A percentile compares a stretch with the other conserved stretches of the same genome.
phyloP scores from a whole-genome alignment of 2,888 invertebrate species.

The Nephrocerus scutellatus region DNA sequence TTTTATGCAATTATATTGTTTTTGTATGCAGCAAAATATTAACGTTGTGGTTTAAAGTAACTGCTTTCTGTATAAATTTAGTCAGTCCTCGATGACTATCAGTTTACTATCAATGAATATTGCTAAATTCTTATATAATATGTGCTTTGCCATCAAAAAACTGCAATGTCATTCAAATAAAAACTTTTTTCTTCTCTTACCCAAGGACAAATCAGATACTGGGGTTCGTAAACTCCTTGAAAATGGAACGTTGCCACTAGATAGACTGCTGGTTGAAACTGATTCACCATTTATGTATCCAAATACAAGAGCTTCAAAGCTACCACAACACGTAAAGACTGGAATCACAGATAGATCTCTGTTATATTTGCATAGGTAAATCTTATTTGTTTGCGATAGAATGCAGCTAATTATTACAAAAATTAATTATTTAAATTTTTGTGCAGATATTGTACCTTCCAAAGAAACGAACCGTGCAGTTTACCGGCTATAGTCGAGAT shows the following conservation, averaged over 20 bases:
- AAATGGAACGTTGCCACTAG: slow-evolving; percentile 72
- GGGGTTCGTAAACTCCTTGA: slow-evolving; percentile 79
- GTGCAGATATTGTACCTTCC: slow-evolving; percentile 81
- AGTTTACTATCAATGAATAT: too few species aligned
- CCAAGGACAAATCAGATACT: slow-evolving; percentile 83
- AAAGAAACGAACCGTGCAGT: slow-evolving; percentile 93
- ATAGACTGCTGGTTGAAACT: slow-evolving; percentile 80
- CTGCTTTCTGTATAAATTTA: too few species aligned
- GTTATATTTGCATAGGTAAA: slow-evolving; percentile 46
- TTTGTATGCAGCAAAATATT: too few species aligned
- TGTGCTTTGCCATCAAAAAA: background rate
- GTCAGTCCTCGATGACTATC: too few species aligned
- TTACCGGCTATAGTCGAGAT: slow-evolving; percentile 88
- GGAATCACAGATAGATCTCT: slow-evolving; percentile 73
- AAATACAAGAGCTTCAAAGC: slow-evolving; percentile 85
- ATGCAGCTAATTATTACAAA: background rate
- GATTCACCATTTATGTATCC: slow-evolving; percentile 97
- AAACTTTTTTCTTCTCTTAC: background rate
- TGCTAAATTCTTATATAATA: background rate
- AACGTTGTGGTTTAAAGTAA: too few species aligned
- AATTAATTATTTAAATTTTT: background rate
- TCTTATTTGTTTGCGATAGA: background rate
- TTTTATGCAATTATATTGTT: too few species aligned
- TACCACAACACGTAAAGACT: slow-evolving; percentile 81
- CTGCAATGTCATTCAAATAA: background rate